Conservation (phyloP, 2,797 vertebrate species). For the Labroides dimidiatus region DNA sequence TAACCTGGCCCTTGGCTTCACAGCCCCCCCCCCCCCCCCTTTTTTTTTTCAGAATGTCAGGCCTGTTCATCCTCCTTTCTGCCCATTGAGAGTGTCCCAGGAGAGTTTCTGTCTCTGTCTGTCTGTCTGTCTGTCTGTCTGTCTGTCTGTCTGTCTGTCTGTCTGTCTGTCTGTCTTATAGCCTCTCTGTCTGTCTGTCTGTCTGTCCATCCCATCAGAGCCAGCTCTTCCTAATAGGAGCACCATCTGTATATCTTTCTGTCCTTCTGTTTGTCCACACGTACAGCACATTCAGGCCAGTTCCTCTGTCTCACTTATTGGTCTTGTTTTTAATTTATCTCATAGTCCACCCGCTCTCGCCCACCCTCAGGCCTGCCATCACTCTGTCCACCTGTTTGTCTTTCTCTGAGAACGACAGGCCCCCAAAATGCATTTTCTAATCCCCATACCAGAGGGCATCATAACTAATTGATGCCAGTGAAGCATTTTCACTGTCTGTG, state of each 20-base stretch:
- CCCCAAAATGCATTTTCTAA: conserved; percentile 17
- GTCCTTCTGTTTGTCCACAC: conserved; percentile 66
- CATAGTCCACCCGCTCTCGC: conserved; percentile 32
- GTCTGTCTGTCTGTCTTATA: conserved; percentile 52
- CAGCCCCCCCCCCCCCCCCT: too few species aligned
- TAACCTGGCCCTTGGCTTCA: conserved; percentile 59
- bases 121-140: conserved; percentile 49
- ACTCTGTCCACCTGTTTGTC: conserved; percentile 45
- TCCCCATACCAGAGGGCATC: conserved; percentile 8
- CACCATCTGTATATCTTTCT: conserved; percentile 71
- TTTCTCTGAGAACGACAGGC: background rate
- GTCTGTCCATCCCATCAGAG: conserved; percentile 55
- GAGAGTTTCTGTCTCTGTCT: conserved; percentile 63
- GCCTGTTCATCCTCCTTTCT: conserved; percentile 54
- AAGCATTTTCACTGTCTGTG: conserved; percentile 11
- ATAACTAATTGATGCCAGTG: conserved; percentile 13
- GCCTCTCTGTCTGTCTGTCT: conserved; percentile 56
- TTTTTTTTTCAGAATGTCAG: conserved; percentile 68
- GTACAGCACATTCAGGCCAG: conserved; percentile 35
- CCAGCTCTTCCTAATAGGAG: conserved; percentile 63
- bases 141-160: conserved; percentile 53
- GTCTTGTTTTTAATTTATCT: conserved; percentile 54
- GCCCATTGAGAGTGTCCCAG: conserved; percentile 67
- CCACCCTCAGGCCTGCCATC: conserved; percentile 25
- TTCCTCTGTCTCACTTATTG: conserved; percentile 44